Conservation (phyloP, 1,140 invertebrate species). For the Tetragnatha versicolor region DNA sequence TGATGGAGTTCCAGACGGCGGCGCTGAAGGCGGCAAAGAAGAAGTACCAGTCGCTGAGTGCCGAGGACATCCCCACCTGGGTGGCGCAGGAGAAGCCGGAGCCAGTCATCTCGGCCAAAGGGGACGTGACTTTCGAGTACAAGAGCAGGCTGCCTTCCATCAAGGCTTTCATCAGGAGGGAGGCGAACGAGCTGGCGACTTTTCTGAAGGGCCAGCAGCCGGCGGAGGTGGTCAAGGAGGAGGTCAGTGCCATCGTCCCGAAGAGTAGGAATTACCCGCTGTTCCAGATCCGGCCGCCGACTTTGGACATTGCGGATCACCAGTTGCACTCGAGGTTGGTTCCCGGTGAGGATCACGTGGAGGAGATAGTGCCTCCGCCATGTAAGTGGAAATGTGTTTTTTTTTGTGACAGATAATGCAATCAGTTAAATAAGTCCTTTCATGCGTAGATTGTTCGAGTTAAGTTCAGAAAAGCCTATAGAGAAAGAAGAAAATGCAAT, state of each 20-base stretch:
- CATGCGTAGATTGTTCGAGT: too few species aligned
- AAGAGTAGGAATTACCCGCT: constrained; percentile 30
- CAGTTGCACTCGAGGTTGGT: constrained; percentile 12
- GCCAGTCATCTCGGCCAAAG: constrained; percentile 36
- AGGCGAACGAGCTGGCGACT: constrained; percentile 32
- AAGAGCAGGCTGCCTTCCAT: constrained; percentile 50
- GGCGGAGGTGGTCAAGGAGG: background rate
- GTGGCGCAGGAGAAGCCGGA: constrained; percentile 49
- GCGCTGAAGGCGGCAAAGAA: constrained; percentile 23
- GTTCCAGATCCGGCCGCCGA: constrained; percentile 42
- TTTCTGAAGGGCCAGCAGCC: constrained; percentile 41
- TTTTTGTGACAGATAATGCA: too few species aligned
- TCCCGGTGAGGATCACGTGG: background rate
- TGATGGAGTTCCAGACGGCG: background rate
- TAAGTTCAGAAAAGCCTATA: too few species aligned
- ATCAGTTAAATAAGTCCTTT: too few species aligned
- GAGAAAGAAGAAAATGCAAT: too few species aligned
- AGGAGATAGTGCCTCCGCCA: background rate
- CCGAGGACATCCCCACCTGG: constrained; percentile 51
- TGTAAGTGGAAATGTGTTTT: too few species aligned
- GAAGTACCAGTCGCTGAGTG: constrained; percentile 43
- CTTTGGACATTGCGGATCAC: constrained; percentile 45
- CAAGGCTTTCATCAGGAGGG: constrained; percentile 42
- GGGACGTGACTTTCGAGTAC: constrained; percentile 46
- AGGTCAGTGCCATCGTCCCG: background rate